Conservation (phyloP, 2,797 vertebrate species). For the Sparidentex hasta region DNA sequence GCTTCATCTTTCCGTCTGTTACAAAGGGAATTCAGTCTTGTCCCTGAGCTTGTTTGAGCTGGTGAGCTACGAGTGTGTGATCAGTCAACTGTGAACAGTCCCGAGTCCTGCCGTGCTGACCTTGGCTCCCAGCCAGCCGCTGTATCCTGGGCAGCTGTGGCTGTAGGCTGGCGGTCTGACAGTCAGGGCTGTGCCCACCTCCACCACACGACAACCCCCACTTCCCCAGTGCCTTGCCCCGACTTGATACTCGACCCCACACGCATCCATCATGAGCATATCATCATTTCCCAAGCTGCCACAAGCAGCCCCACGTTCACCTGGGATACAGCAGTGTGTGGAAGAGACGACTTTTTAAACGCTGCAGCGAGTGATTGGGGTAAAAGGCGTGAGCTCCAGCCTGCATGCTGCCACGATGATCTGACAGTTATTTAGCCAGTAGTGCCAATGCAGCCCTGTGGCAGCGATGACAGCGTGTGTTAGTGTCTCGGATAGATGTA, state of each 20-base stretch:
- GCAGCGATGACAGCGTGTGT: slow-evolving; percentile 82
- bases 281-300: slow-evolving; percentile 83
- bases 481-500: slow-evolving; percentile 77
- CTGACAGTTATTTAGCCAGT: slow-evolving; percentile 86
- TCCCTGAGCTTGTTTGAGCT: slow-evolving; percentile 79
- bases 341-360: slow-evolving; percentile 78
- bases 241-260: slow-evolving; percentile 85
- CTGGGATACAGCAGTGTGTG: slow-evolving; percentile 77
- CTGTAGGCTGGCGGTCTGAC: slow-evolving; percentile 84
- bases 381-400: slow-evolving; percentile 72
- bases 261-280: slow-evolving; percentile 87
- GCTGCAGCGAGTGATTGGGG: slow-evolving; percentile 59
- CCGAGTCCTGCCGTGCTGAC: slow-evolving; percentile 81
- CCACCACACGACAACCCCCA: slow-evolving; percentile 81
- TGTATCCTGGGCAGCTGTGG: slow-evolving; percentile 86
- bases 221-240: slow-evolving; percentile 82
- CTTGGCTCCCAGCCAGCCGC: slow-evolving; percentile 87
- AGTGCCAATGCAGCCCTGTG: slow-evolving; percentile 78
- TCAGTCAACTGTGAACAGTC: slow-evolving; percentile 85
- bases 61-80: slow-evolving; percentile 79
- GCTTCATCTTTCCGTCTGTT: slow-evolving; percentile 59
- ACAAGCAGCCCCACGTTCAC: slow-evolving; percentile 80
- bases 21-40: slow-evolving; percentile 68
- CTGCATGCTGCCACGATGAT: slow-evolving; percentile 79
- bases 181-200: slow-evolving; percentile 76